Evolutionary conservation across 2,797 vertebrate genomes (phyloP).

Genomic region (Sebastes vulpes): DNA sequence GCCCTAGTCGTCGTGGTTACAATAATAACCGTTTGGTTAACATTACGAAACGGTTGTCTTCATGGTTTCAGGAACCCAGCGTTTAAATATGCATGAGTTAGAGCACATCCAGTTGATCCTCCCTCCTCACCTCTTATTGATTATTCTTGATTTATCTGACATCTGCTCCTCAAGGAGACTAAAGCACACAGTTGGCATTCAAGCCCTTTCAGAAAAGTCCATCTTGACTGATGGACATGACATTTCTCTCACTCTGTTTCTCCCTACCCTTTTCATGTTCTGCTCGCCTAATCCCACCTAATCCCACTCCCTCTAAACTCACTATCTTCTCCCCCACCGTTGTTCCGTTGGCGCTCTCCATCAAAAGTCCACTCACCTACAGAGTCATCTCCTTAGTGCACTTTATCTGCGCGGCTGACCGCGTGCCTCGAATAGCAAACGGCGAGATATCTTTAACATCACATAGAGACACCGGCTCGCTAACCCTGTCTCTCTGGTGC

Average conservation of each 20-base stretch:
- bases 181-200: neutral
- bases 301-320: conserved; percentile 45
- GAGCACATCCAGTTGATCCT: conserved; percentile 14
- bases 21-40: neutral
- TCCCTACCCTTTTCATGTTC: conserved; percentile 23
- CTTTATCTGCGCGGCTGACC: conserved; percentile 31
- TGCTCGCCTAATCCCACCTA: conserved; percentile 36
- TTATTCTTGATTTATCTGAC: conserved; percentile 2
- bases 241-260: conserved; percentile 50
- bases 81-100: neutral
- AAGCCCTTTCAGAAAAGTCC: conserved; percentile 9
- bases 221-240: conserved; percentile 53
- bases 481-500: conserved; percentile 58
- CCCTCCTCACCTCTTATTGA: neutral
- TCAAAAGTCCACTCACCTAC: conserved; percentile 59
- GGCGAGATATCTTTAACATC: conserved; percentile 47
- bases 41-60: neutral
- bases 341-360: conserved; percentile 33
- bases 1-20: too few relatives aligned
- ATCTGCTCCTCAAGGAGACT: conserved; percentile 11
- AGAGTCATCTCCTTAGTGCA: conserved; percentile 37
- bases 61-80: neutral
- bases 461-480: conserved; percentile 27
- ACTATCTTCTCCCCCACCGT: conserved; percentile 9
- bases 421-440: conserved; percentile 64